Base-by-base conservation (phyloP, 2,797 vertebrate genomes). In the Alosa sapidissima region DNA sequence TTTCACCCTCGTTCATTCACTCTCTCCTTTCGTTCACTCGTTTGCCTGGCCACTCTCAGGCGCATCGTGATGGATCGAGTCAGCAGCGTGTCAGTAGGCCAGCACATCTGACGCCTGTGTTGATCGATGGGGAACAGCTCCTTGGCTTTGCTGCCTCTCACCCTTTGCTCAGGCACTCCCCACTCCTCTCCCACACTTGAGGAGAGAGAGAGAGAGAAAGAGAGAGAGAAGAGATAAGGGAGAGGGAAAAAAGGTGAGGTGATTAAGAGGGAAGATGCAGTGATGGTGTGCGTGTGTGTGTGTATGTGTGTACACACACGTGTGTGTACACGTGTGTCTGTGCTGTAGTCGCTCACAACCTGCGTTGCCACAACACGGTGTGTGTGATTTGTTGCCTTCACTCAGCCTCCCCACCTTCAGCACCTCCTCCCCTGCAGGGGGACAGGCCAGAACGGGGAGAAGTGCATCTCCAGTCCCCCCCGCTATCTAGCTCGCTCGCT, bases 311-410 rank as follows among this genome's bases (percentile, higher is more conserved):
- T n/a, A n/a, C n/a, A 1, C 10, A n/a, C 10, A 14, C 0, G 65
- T 41, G 65, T 72, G 33, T 36, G 11, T 72, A n/a, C 10, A 14
- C 0, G 28, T 41, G 65, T 72, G 33, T 36, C 11, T 72, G 65
- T 14, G 65, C 14, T 28, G 28, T 36, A 36, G 88, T 91, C 87
- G 85, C 92, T 91, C 89, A 88, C 88, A 91, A 86, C 45, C 72
- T 86, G 83, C 54, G 91, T 92, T 94, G 90, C 93, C 92, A 90
- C 89, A 91, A 93, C 91, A 92, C 75, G 82, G 82, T 84, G 83
- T 14, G 83, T 81, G 84, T 95, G 92, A 94, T 96, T 96, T 96
- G 91, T 95, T 91, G 89, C 89, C 89, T 86, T 84, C 87, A 75
- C 85, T 82, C 90, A 88, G 85, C 82, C 90, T 36, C 33, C 65